phyloP scores from a whole-genome alignment of 2,113 vertebrate species.

The Protobothrops mucrosquamatus region DNA sequence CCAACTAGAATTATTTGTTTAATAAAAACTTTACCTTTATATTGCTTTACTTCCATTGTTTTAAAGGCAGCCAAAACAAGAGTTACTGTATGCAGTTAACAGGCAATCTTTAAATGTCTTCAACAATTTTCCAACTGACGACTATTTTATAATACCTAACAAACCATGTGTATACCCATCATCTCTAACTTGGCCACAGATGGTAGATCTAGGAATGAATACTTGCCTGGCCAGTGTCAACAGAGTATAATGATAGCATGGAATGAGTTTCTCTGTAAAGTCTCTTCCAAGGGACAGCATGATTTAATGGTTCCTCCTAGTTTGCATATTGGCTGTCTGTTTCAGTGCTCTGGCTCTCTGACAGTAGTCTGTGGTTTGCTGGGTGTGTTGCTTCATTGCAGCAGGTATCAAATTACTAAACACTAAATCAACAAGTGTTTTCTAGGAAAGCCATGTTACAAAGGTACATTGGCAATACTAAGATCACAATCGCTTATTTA shows the following conservation, averaged over 20 bases:
- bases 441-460: constrained; percentile 58
- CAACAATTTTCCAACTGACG: neutral
- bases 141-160: neutral
- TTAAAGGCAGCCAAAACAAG: neutral
- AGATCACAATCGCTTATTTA: constrained; percentile 13
- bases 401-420: constrained; percentile 26
- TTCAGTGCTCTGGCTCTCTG: constrained; percentile 43
- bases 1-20: neutral
- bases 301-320: constrained; percentile 27
- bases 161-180: neutral
- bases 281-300: neutral
- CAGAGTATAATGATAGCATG: neutral
- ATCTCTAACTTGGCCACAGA: neutral
- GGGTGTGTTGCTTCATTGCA: neutral
- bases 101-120: neutral
- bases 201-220: neutral
- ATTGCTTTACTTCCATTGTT: neutral
- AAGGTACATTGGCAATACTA: neutral
- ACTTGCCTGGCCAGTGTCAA: neutral
- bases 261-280: neutral
- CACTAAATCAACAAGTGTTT: constrained; percentile 58
- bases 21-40: neutral
- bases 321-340: constrained; percentile 53
- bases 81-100: neutral
- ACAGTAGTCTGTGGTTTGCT: constrained; percentile 8